A percentile compares a stretch with the other conserved stretches of the same genome.
Conservation (phyloP, 2,888 invertebrate species). For the Lissonota sp. region DNA sequence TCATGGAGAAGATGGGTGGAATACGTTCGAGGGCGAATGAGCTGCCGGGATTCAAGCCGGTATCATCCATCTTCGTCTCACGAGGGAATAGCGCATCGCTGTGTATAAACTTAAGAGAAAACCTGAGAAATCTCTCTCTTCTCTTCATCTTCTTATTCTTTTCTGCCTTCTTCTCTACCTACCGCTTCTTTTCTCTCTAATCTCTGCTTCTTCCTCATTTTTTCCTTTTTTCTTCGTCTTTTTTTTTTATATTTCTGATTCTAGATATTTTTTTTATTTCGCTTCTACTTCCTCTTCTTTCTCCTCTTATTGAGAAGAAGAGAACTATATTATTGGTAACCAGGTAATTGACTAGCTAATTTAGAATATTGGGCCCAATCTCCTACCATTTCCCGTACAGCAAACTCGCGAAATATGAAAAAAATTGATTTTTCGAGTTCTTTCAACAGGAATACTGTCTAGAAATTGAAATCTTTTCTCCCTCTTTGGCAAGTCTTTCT, state of each 20-base stretch:
- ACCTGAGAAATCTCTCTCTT: not conserved
- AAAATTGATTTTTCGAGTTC: not conserved
- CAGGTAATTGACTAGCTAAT: too few relatives aligned
- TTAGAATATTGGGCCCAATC: too few relatives aligned
- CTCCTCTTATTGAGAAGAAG: not conserved
- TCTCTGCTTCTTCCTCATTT: not conserved
- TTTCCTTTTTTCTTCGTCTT: not conserved
- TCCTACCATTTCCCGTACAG: too few relatives aligned
- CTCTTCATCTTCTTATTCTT: not conserved
- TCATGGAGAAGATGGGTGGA: slow-evolving; percentile 58
- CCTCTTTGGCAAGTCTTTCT: not conserved
- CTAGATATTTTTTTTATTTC: not conserved
- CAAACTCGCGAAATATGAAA: too few relatives aligned
- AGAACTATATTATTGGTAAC: too few relatives aligned
- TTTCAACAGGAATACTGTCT: slow-evolving; percentile 6
- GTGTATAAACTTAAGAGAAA: not conserved
- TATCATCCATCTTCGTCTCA: slow-evolving; percentile 77
- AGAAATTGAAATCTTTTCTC: not conserved
- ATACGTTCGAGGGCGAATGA: slow-evolving; percentile 68
- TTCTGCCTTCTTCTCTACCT: not conserved
- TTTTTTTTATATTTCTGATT: too few relatives aligned
- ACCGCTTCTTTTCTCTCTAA: not conserved
- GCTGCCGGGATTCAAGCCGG: slow-evolving; percentile 74
- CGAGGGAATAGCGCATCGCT: slow-evolving; percentile 64
- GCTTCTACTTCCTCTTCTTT: slow-evolving; percentile 2